Evolutionary conservation across 2,113 vertebrate species (phyloP), one percentile per base, ranked within the genome.

Genomic region (Cricetomys ansorgei): DNA sequence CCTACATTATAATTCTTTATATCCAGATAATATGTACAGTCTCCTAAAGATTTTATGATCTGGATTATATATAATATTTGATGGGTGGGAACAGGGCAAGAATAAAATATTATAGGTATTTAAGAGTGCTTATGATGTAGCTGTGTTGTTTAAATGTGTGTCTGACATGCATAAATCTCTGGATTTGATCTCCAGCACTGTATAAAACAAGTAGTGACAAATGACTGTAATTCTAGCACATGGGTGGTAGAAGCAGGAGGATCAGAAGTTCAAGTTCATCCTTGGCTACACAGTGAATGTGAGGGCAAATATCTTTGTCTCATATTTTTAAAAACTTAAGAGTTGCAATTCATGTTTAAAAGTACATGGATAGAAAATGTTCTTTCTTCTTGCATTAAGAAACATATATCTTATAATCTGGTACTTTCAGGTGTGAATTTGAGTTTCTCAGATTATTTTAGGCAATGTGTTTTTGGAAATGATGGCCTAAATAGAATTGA

Each of bases 31-130:
- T 67, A n/a, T 81, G 65, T 94, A 53, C 19, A 96, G 37, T 7
- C 43, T 83, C 17, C 27, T 53, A 87, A n/a, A 77, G 27, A 83
- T 81, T 55, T 25, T 5, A 64, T 50, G 34, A 45, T 53, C 10
- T 88, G 67, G 0, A 45, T 89, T 89, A 3, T 5, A 23, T 40
- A 43, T 76, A n/a, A 62, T 79, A 67, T 70, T 88, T 83, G 62
- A 72, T 21, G 23, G 50, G 4, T 27, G 19, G 21, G 4, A 72
- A 5, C 23, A 59, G 21, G 53, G 2, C 1, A 84, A 75, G 40
- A 55, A 19, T 81, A 75, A 85, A 88, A 59, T 88, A 43, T 88
- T 91, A 75, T 75, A 76, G 88, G 79, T 64, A 80, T 50, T 94
- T 92, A 84, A 55, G 21, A 37, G 15, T 27, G 11, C 7, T 48